Evolutionary conservation across 2,888 invertebrate species (phyloP), one percentile per base, ranked within the genome.

Genomic region (Choreutis nemorana): DNA sequence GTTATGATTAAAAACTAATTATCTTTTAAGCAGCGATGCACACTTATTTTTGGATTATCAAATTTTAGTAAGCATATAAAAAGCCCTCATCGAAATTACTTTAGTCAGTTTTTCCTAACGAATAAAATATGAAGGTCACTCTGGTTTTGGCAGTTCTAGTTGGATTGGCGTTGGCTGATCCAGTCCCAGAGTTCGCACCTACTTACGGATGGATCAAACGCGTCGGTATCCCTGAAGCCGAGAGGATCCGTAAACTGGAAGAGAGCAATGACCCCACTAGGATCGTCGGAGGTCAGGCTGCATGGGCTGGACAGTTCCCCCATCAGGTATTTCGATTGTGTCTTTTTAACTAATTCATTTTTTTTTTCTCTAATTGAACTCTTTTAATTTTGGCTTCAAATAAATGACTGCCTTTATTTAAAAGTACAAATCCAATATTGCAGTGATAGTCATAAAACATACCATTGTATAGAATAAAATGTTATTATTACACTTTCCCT

Each of bases 211-310:
- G 61, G 37, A 37, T 61, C 7, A 34, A 35, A 18, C 51, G 46
- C 8, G 40, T 45, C 32, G 60, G 47, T 9, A 48, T 65, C 14
- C 59, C 54, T 2, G 41, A 42, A 28, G 64, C 50, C 3, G 55
- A 64, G 28, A 31, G 45, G 29, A 48, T 61, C 15, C 51, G 48
- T 3, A 45, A 48, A 27, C 44, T 45, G 7, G 66, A 66, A 36
- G 57, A 61, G 24, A 33, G 35, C 22, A 42, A 40, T 22, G 31
- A 28, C n/a, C 32, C 40, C 2, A 32, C 44, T 5, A 61, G 61
- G 29, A 64, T 66, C 14, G 45, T 55, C 5, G 65, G 65, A 11
- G 66, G 66, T 3, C 26, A 29, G 1, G 44, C 50, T 1, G 50
- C 64, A n/a, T 30, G 12, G 3, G 7, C 26, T 2, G 59, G 53